phyloP scores from a whole-genome alignment of 1,140 invertebrate genomes.

The Trichomalopsis sarcophagae region DNA sequence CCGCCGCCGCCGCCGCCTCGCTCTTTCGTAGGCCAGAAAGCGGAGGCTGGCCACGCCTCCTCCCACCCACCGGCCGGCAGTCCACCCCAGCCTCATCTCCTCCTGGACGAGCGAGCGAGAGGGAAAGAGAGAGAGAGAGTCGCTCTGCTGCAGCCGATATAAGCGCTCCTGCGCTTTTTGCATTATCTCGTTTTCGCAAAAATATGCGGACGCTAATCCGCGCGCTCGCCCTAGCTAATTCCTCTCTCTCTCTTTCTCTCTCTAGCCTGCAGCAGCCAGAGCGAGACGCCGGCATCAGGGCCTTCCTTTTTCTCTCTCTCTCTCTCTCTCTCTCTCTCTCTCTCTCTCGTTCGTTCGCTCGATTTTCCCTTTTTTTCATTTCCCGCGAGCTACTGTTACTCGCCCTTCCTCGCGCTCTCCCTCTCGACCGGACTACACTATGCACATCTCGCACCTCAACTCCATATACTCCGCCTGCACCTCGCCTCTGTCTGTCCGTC shows the following conservation, averaged over 20 bases:
- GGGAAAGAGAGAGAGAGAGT: conserved; percentile 26
- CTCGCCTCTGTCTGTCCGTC: conserved; percentile 33
- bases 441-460: conserved; percentile 35
- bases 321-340: not conserved
- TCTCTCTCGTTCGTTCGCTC: not conserved
- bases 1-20: conserved; percentile 58
- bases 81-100: conserved; percentile 50
- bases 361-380: conserved; percentile 7
- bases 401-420: not conserved
- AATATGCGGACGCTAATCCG: conserved; percentile 71
- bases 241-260: conserved; percentile 54
- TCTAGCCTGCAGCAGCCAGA: conserved; percentile 25
- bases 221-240: conserved; percentile 62
- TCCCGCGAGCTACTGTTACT: conserved; percentile 8
- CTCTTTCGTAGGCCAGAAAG: conserved; percentile 53
- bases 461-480: conserved; percentile 13
- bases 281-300: too few species aligned
- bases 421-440: conserved; percentile 16
- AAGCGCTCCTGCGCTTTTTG: conserved; percentile 65
- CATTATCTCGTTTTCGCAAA: conserved; percentile 73
- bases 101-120: conserved; percentile 44
- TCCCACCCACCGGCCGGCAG: conserved; percentile 52
- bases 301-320: conserved; percentile 4
- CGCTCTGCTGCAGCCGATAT: conserved; percentile 56
- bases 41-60: conserved; percentile 70